Conservation (phyloP, 2,797 vertebrate species). For the Sphenodon punctatus region DNA sequence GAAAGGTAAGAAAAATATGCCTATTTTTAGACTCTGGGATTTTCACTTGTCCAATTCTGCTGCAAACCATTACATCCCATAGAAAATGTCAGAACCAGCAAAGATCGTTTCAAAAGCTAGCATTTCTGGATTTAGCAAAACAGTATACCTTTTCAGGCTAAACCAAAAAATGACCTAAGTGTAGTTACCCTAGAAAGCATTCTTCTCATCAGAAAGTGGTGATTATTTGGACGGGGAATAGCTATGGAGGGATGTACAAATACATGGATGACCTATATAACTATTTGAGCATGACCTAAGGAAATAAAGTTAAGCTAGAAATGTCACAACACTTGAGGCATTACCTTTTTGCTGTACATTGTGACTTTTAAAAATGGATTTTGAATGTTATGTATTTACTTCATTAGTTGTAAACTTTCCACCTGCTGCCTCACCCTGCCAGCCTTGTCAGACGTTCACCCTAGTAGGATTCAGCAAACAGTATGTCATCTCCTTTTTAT, state of each 20-base stretch:
- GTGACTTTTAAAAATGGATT: neutral
- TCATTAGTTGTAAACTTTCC: neutral
- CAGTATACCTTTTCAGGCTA: neutral
- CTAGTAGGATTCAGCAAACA: conserved; percentile 1
- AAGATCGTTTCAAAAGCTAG: too few species aligned
- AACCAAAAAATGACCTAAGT: neutral
- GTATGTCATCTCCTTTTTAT: conserved; percentile 1
- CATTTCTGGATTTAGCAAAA: neutral
- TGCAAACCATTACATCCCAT: too few species aligned
- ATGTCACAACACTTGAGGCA: neutral
- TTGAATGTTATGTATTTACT: conserved; percentile 1
- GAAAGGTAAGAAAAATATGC: neutral
- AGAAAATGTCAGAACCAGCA: too few species aligned
- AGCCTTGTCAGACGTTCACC: neutral
- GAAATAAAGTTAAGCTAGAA: neutral
- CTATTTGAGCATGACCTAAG: neutral
- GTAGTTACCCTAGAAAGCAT: neutral
- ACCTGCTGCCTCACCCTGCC: neutral
- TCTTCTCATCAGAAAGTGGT: neutral
- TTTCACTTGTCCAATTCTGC: neutral
- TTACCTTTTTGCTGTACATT: neutral
- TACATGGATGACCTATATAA: neutral
- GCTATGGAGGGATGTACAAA: neutral
- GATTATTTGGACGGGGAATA: neutral
- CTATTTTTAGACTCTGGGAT: neutral